Percentiles rank a stretch among this genome's conserved stretches.
These are phyloP conservation scores for Drosophila neonasuta DNA, from an alignment of 2,888 invertebrate species.

Conservation along the genomic window DNA sequence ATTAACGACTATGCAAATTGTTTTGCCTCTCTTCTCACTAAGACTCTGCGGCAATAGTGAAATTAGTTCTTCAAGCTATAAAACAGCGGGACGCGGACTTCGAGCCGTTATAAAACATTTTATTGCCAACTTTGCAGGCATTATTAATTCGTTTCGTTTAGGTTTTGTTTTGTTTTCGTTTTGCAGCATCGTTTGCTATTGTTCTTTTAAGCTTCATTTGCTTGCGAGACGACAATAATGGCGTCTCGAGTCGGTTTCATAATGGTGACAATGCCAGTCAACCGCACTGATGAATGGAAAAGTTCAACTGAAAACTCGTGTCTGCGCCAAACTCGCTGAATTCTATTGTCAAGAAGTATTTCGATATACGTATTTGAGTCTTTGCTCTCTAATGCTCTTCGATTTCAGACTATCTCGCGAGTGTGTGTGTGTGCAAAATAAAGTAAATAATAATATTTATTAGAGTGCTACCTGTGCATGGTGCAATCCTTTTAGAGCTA, in stretches of 20 bases:
- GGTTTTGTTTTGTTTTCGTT: conserved; percentile 24
- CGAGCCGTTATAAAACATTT: conserved; percentile 58
- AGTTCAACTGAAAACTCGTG: conserved; percentile 19
- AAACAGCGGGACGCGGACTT: conserved; percentile 53
- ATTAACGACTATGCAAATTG: conserved; percentile 44
- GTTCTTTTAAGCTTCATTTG: conserved; percentile 66
- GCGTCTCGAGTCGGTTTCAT: conserved; percentile 53
- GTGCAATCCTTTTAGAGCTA: conserved; percentile 13
- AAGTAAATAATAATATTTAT: conserved; percentile 23
- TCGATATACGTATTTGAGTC: not conserved
- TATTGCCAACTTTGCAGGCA: conserved; percentile 56
- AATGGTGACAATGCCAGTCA: conserved; percentile 51
- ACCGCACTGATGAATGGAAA: conserved; percentile 36
- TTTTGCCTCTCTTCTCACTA: conserved; percentile 16
- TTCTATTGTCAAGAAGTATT: too few relatives aligned
- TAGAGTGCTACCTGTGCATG: not conserved
- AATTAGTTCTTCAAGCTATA: conserved; percentile 62
- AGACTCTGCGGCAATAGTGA: conserved; percentile 44
- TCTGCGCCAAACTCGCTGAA: not conserved
- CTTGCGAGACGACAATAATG: conserved; percentile 56
- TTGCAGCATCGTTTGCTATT: conserved; percentile 40
- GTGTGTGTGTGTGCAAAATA: conserved; percentile 6
- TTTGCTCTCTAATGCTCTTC: not conserved
- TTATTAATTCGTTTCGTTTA: conserved; percentile 68
- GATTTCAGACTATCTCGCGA: not conserved